phyloP scores from a whole-genome alignment of 1,140 invertebrate genomes.

The Drosophila kikkawai region DNA sequence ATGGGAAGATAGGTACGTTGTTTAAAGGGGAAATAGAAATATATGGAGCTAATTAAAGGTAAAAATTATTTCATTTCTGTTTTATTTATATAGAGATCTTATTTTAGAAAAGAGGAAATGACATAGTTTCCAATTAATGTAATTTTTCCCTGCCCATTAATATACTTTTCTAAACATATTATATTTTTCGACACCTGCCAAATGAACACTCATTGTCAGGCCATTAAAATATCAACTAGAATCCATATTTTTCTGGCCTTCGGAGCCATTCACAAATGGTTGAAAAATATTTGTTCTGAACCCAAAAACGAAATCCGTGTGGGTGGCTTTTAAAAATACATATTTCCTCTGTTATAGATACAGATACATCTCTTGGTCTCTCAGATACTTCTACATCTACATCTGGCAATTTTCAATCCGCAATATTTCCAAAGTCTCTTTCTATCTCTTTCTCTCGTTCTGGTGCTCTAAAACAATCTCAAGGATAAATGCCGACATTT shows the following conservation, averaged over 20 bases:
- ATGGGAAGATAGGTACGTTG: neutral
- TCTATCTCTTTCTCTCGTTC: slow-evolving; percentile 1
- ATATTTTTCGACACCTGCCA: slow-evolving; percentile 5
- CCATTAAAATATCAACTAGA: slow-evolving; percentile 18
- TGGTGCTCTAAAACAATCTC: slow-evolving; percentile 61
- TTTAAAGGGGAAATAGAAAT: neutral
- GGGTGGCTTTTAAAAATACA: slow-evolving; percentile 33
- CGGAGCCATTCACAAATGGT: slow-evolving; percentile 42
- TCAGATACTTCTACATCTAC: slow-evolving; percentile 16
- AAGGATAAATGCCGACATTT: slow-evolving; percentile 69
- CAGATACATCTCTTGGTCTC: slow-evolving; percentile 2
- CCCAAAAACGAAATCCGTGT: slow-evolving; percentile 15
- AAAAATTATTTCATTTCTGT: neutral
- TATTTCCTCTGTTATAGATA: slow-evolving; percentile 17
- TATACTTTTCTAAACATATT: neutral
- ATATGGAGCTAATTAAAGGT: neutral
- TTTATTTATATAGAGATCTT: neutral
- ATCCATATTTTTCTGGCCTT: slow-evolving; percentile 48
- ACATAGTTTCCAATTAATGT: neutral
- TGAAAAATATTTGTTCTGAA: slow-evolving; percentile 31
- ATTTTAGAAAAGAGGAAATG: slow-evolving; percentile 1
- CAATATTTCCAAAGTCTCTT: slow-evolving; percentile 63
- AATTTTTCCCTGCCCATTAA: neutral
- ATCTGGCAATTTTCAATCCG: slow-evolving; percentile 34
- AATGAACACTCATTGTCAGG: slow-evolving; percentile 2